Base-by-base conservation (phyloP, 2,888 invertebrate genomes). In the Tetrapedia diversipes region DNA sequence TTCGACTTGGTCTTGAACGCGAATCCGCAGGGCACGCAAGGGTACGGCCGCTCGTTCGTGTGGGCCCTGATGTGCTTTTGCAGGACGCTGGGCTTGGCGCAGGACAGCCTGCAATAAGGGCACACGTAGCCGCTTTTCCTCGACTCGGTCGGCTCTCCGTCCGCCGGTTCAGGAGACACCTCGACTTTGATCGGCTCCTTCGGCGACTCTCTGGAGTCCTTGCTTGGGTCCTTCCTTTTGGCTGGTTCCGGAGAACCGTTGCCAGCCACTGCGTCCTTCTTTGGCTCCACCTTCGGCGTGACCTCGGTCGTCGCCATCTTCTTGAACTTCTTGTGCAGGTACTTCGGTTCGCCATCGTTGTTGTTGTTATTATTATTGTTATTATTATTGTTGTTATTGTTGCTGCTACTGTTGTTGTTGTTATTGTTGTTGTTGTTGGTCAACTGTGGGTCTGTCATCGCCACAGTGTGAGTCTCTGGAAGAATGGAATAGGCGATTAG, bases 1-100 rank as follows among this genome's bases (percentile, higher is more conserved):
- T 98, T 98, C 87, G 97, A 97, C 92, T 97, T 97, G 27, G 98
- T 98, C 92, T 98, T 98, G 93, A 98, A 98, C 87, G 97, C 96
- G 92, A 98, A 97, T 83, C 97, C 97, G 92, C 98, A 98, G 83
- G 96, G 95, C 87, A 94, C 93, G 92, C 98, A 98, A 34, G 98
- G 98, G 93, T 95, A 98, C 71, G 98, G 98, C 87, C 98, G 94
- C 92, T 98, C 98, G 91, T 97, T 97, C 54, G 98, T 98, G 92
- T 98, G 98, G 77, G 97, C 97, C 89, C 98, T 94, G 92, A 98
- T 96, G 93, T 98, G 98, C 93, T 98, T 98, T 92, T 97, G 96
- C 81, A 98, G 94, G 82, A 98, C 98, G 91, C 97, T 98, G 73
- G 98, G 98, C 92, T 98, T 98, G 87, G 97, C 96, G 93, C 97